Conservation (phyloP, 1,140 invertebrate species). For the Trichoplusia ni region DNA sequence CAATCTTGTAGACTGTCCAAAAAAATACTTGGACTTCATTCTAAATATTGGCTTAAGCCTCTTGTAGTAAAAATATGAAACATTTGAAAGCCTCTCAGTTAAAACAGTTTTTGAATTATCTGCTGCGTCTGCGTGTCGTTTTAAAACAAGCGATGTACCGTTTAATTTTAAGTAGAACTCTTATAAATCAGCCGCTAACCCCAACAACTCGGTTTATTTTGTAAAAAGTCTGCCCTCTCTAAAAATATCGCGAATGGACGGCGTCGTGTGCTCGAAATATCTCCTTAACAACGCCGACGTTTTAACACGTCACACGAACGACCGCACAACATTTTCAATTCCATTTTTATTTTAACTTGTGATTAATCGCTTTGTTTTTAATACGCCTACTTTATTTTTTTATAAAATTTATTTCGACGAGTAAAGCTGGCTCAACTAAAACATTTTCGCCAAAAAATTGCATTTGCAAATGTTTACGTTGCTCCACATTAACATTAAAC, state of each 20-base stretch:
- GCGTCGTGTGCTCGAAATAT: slow-evolving; percentile 70
- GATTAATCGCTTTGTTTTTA: slow-evolving; percentile 10
- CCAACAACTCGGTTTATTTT: slow-evolving; percentile 73
- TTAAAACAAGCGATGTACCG: background rate
- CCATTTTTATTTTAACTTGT: slow-evolving; percentile 18
- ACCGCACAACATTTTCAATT: slow-evolving; percentile 22
- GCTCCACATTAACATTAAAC: background rate
- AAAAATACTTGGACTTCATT: too few species aligned
- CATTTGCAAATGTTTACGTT: background rate
- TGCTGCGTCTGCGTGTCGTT: too few species aligned
- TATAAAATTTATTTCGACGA: too few species aligned
- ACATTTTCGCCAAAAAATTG: background rate
- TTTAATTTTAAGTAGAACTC: slow-evolving; percentile 15
- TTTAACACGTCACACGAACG: slow-evolving; percentile 38
- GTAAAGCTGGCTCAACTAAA: too few species aligned
- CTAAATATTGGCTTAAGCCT: too few species aligned
- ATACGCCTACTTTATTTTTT: background rate
- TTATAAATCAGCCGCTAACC: slow-evolving; percentile 66
- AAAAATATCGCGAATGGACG: slow-evolving; percentile 73
- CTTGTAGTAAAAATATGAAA: too few species aligned
- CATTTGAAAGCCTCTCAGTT: too few species aligned
- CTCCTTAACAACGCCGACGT: slow-evolving; percentile 54
- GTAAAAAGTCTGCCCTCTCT: slow-evolving; percentile 75
- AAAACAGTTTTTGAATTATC: too few species aligned
- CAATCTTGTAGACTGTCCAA: background rate